Base-by-base conservation (phyloP, 2,113 vertebrate genomes). In the Corynorhinus townsendii region DNA sequence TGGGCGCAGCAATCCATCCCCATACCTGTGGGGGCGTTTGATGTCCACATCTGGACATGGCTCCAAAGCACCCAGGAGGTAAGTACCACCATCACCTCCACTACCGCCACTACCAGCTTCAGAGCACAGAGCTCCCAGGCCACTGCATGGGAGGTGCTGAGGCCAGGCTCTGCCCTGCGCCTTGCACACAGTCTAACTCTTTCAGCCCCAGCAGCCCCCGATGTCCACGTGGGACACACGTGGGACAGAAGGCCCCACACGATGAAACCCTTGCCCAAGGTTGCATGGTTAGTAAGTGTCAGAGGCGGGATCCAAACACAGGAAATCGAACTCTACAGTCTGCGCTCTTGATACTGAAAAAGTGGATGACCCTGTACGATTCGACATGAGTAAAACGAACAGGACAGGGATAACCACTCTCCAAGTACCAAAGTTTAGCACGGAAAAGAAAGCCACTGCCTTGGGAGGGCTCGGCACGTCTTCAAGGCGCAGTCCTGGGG, bases 311-410 rank as follows among this genome's bases (percentile, higher is more conserved):
- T 95, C 95, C 95, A 6, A 6, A 89, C 82, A 72, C 54, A 12
- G 93, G 86, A 68, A 5, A 54, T 33, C 71, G 54, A 38, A 38
- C 81, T 95, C 86, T 79, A 91, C 45, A 19, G 96, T 96, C 96
- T 96, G 96, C 95, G 96, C 77, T 97, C 97, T 96, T 96, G 97
- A 96, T 97, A 96, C 97, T 97, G 96, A 97, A 95, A 97, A 95
- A 97, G 97, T 97, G 97, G 97, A 97, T 97, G 97, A 97, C 96
- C 97, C 97, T 97, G 97, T 97, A 97, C 97, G 97, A 97, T 97
- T 97, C 96, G 97, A 97, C 96, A 92, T 40, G 85, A 97, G 90
- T 62, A 85, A 82, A 90, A 95, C 97, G 96, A 97, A 97, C 96
- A 96, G 97, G 94, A 97, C 97, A 97, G 96, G 95, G 97, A 92